phyloP scores from a whole-genome alignment of 2,113 vertebrate species.

The Dasyprocta punctata region DNA sequence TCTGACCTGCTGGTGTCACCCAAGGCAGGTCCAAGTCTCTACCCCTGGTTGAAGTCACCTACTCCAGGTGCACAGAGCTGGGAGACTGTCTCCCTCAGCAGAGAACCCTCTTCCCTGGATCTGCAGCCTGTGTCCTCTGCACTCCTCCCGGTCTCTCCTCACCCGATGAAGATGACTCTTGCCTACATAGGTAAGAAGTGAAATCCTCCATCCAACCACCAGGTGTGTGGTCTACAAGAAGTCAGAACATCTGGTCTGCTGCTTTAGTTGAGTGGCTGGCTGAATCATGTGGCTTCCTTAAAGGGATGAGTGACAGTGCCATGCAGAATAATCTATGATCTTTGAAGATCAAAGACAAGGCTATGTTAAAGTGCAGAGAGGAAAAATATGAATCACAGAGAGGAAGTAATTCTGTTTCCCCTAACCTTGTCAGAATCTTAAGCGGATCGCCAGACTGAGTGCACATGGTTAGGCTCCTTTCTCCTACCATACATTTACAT shows the following conservation, averaged over 20 bases:
- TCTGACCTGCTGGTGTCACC: not conserved
- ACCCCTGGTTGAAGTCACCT: not conserved
- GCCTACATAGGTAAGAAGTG: not conserved
- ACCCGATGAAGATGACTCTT: not conserved
- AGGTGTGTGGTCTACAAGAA: not conserved
- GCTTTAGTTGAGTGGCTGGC: not conserved
- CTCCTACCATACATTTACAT: not conserved
- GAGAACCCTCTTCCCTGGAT: not conserved
- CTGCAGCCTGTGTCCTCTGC: not conserved
- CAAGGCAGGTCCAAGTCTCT: not conserved
- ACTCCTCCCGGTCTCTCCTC: not conserved
- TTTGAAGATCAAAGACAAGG: slow-evolving; percentile 48
- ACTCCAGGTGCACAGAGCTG: not conserved
- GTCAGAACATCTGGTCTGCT: not conserved
- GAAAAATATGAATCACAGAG: not conserved
- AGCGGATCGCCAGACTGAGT: not conserved
- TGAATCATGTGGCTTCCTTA: not conserved
- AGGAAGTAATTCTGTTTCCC: not conserved
- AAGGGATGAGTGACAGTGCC: not conserved
- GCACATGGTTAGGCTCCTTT: not conserved
- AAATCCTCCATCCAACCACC: not conserved
- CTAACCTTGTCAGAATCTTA: not conserved
- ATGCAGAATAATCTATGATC: not conserved
- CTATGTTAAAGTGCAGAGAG: not conserved
- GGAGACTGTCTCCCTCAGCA: not conserved